Percentiles rank a stretch among this genome's conserved stretches.
Evolutionary conservation across 2,113 vertebrate genomes (phyloP).

Genomic region (Acrocephalus kingi): DNA sequence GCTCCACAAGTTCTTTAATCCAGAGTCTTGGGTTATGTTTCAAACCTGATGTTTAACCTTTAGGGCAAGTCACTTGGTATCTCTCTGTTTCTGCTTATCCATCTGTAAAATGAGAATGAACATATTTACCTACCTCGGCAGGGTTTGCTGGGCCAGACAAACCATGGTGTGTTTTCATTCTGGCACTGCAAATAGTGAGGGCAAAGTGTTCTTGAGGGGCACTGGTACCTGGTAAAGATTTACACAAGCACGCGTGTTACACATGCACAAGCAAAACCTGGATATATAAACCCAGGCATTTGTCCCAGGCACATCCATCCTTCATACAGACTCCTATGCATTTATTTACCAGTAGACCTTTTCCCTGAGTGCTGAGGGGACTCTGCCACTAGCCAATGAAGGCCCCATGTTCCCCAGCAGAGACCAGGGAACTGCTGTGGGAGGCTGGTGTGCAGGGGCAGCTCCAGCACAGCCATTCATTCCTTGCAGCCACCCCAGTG

Average conservation of each 20-base stretch:
- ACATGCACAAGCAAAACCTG: accelerated
- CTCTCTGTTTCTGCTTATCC: constrained; percentile 56
- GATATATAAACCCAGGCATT: neutral
- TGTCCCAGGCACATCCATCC: neutral
- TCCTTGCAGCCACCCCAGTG: neutral
- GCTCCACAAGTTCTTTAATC: neutral
- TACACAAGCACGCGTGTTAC: neutral
- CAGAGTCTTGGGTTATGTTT: neutral
- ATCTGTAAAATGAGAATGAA: constrained; percentile 59
- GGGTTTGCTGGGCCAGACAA: neutral
- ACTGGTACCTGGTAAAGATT: neutral
- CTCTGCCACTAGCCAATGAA: constrained; percentile 2
- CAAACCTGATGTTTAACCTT: constrained; percentile 52
- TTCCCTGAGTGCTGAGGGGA: neutral
- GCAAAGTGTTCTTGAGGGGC: constrained; percentile 23
- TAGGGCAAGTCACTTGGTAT: constrained; percentile 43
- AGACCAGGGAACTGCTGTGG: neutral
- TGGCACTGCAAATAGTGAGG: neutral
- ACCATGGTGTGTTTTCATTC: neutral
- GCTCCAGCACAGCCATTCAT: neutral
- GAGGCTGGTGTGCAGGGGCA: neutral
- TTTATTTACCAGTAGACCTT: constrained; percentile 1
- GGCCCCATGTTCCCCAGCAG: neutral
- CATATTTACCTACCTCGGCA: constrained; percentile 44
- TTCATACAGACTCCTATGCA: accelerated